phyloP scores from a whole-genome alignment of 2,113 vertebrate genomes.

The Sebastes schlegelii region DNA sequence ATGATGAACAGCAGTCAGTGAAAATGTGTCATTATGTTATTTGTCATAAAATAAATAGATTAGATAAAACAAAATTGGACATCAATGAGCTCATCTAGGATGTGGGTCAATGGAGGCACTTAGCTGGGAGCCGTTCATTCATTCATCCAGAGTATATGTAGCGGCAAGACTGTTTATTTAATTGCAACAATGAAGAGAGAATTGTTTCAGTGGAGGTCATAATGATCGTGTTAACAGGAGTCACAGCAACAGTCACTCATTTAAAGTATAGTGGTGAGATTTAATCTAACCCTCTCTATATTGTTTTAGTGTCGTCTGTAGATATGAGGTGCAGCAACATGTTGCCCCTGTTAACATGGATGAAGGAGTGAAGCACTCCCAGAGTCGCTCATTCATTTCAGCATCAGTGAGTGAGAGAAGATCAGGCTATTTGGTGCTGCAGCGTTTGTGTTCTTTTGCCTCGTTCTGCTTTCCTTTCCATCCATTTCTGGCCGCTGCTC shows the following conservation, averaged over 20 bases:
- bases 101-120: conserved; percentile 51
- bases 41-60: neutral
- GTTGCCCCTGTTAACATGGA: conserved; percentile 46
- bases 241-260: neutral
- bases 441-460: conserved; percentile 63
- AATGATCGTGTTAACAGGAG: neutral
- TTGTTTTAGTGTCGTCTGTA: conserved; percentile 34
- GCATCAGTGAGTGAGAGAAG: conserved; percentile 31
- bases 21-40: neutral
- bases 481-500: conserved; percentile 82
- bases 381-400: conserved; percentile 31
- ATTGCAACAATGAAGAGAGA: conserved; percentile 5
- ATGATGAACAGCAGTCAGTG: neutral
- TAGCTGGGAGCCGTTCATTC: conserved; percentile 19
- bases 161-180: conserved; percentile 11
- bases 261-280: neutral
- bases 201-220: conserved; percentile 9
- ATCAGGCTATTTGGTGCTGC: conserved; percentile 53
- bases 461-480: conserved; percentile 79
- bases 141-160: neutral
- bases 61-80: neutral
- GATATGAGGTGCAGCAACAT: conserved; percentile 50
- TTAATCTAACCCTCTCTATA: conserved; percentile 18
- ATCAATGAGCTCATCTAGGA: neutral
- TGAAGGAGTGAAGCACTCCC: conserved; percentile 27